These are phyloP conservation scores for Mastomys natalensis DNA, from an alignment of 2,113 vertebrate species.

Conservation along the genomic window DNA sequence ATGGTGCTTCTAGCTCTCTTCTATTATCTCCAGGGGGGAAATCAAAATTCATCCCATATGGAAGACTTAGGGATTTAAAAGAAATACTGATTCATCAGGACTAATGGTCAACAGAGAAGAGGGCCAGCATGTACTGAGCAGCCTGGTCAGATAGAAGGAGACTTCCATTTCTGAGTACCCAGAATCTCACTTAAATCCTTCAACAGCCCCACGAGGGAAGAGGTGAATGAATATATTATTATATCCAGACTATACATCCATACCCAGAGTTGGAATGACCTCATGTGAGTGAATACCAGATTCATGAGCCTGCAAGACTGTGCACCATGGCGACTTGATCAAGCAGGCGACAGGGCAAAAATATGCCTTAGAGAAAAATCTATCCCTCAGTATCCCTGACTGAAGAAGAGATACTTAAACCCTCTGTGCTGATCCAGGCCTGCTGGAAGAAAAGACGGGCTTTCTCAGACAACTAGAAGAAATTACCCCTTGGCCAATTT, in stretches of 20 bases:
- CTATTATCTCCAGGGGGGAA: neutral
- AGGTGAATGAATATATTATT: neutral
- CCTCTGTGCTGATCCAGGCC: neutral
- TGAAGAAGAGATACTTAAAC: neutral
- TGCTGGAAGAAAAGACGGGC: neutral
- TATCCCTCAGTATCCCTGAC: neutral
- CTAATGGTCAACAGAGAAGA: neutral
- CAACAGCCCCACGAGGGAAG: neutral
- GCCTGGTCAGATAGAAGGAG: neutral
- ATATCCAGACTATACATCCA: neutral
- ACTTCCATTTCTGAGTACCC: neutral
- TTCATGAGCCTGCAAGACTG: neutral
- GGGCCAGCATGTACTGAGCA: neutral
- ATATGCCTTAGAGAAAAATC: neutral
- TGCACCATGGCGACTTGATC: neutral
- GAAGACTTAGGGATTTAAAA: neutral
- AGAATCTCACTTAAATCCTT: neutral
- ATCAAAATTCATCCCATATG: too few species aligned
- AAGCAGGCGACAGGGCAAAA: neutral
- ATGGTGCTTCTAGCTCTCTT: neutral
- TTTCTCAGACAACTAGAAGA: neutral
- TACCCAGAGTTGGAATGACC: neutral
- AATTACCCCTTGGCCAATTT: conserved; percentile 15
- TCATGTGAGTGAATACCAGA: neutral
- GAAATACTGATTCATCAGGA: neutral